phyloP scores from a whole-genome alignment of 2,888 invertebrate species.

The Cyrtodaria siliqua region DNA sequence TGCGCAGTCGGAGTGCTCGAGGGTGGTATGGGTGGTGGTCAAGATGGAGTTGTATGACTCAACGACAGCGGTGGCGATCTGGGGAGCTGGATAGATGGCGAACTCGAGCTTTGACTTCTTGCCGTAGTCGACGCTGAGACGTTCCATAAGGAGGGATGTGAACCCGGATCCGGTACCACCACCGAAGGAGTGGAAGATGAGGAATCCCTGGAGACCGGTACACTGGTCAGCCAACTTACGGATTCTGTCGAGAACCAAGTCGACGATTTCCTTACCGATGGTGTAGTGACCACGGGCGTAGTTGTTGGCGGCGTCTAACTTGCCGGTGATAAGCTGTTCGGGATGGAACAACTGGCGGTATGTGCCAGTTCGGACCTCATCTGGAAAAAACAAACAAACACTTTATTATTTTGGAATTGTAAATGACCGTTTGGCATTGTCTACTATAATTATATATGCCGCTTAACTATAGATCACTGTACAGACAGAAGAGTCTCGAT shows the following conservation, averaged over 20 bases:
- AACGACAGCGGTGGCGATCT: constrained; percentile 82
- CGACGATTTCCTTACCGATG: constrained; percentile 93
- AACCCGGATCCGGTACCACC: constrained; percentile 85
- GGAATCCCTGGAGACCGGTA: constrained; percentile 82
- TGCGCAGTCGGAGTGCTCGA: constrained; percentile 82
- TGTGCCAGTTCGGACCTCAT: constrained; percentile 86
- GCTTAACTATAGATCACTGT: too few species aligned
- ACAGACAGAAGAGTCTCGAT: too few species aligned
- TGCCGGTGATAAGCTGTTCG: constrained; percentile 98
- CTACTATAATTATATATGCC: too few species aligned
- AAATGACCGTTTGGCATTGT: too few species aligned
- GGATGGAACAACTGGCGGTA: constrained; percentile 98
- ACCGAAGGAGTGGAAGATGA: constrained; percentile 84
- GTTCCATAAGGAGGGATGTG: constrained; percentile 84
- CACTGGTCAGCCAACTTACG: constrained; percentile 86
- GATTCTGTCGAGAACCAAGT: constrained; percentile 87
- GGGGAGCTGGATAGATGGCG: constrained; percentile 83
- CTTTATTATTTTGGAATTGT: too few species aligned
- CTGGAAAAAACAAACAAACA: constrained; percentile 54
- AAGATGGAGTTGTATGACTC: constrained; percentile 83
- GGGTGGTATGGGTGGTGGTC: constrained; percentile 82
- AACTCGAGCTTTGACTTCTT: constrained; percentile 84
- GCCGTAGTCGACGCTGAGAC: constrained; percentile 81
- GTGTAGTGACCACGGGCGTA: constrained; percentile 99
- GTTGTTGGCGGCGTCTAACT: constrained; percentile 99